These are phyloP conservation scores for Nebria ingens DNA, from an alignment of 1,140 invertebrate species.

Conservation along the genomic window DNA sequence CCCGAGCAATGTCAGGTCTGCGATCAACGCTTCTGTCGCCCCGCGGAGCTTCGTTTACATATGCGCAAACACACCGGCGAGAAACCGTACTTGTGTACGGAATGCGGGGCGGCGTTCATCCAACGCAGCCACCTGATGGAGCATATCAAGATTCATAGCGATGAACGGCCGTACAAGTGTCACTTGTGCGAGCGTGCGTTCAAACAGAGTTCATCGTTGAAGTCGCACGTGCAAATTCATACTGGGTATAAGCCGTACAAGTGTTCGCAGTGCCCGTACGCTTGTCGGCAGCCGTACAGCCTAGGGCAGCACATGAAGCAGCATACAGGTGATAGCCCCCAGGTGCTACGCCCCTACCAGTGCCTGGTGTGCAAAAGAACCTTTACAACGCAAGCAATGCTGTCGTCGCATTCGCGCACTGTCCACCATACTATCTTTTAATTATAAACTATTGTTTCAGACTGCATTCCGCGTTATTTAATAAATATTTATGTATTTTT, in stretches of 20 bases:
- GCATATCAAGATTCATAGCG: conserved; percentile 30
- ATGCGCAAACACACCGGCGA: conserved; percentile 28
- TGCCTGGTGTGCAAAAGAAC: conserved; percentile 58
- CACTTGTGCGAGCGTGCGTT: conserved; percentile 26
- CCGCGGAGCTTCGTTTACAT: conserved; percentile 26
- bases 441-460: too few species aligned
- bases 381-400: conserved; percentile 44
- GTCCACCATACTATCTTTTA: conserved; percentile 3
- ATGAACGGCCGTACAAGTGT: conserved; percentile 29
- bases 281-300: conserved; percentile 16
- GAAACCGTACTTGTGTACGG: conserved; percentile 26
- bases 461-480: too few species aligned
- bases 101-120: conserved; percentile 25
- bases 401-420: conserved; percentile 12
- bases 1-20: conserved; percentile 27
- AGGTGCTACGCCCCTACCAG: conserved; percentile 56
- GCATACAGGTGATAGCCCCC: conserved; percentile 17
- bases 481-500: too few species aligned
- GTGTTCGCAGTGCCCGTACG: conserved; percentile 17
- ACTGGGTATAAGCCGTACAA: conserved; percentile 15
- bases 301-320: conserved; percentile 16
- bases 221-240: conserved; percentile 26
- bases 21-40: conserved; percentile 26
- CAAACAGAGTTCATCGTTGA: conserved; percentile 25
- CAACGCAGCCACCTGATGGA: conserved; percentile 28